phyloP scores from a whole-genome alignment of 2,113 vertebrate genomes.

The Aramus guarauna region DNA sequence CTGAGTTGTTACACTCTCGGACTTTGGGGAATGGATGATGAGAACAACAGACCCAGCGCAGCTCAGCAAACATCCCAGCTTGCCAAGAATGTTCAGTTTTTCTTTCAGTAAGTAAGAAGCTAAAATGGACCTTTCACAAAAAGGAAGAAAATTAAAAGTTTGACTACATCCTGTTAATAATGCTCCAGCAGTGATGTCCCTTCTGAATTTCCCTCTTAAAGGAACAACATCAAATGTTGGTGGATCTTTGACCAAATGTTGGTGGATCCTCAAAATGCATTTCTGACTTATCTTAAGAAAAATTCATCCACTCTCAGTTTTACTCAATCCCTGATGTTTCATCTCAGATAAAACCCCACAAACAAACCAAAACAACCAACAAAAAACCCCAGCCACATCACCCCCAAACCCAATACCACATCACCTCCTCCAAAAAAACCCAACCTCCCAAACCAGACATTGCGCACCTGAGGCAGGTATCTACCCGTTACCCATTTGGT shows the following conservation, averaged over 20 bases:
- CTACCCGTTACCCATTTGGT: not conserved
- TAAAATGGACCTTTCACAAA: constrained; percentile 85
- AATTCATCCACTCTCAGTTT: not conserved
- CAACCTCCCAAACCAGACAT: not conserved
- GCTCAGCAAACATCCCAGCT: constrained; percentile 90
- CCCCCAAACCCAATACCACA: not conserved
- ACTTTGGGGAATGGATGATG: constrained; percentile 92
- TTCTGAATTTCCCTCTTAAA: not conserved
- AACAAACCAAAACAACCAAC: not conserved
- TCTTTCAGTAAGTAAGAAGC: constrained; percentile 91
- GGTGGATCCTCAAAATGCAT: not conserved
- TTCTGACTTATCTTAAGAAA: not conserved
- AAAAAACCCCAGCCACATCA: not conserved
- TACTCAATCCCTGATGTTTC: not conserved
- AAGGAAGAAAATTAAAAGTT: constrained; percentile 8
- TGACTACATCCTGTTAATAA: not conserved
- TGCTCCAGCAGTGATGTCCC: not conserved
- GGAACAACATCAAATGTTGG: not conserved
- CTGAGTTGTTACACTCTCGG: constrained; percentile 83
- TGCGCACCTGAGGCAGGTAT: fast-evolving
- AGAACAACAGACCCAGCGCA: constrained; percentile 91
- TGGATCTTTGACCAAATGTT: not conserved
- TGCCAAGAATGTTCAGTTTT: constrained; percentile 89
- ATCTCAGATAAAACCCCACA: not conserved
- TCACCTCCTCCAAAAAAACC: not conserved